Evolutionary conservation across 2,113 vertebrate species (phyloP).

Genomic region (Haemorhous mexicanus): DNA sequence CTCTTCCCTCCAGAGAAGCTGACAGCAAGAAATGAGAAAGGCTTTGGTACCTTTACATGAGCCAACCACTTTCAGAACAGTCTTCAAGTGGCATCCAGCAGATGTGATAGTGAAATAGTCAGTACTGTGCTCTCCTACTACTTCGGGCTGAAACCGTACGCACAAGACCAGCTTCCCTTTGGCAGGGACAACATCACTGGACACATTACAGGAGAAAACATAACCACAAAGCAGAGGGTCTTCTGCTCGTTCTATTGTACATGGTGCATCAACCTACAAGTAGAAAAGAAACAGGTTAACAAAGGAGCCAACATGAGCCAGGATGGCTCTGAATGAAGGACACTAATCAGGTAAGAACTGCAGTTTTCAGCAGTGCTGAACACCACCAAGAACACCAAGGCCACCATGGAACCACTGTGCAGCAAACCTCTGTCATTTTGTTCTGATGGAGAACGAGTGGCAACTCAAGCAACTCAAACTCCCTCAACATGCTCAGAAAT

Average conservation of each 20-base stretch:
- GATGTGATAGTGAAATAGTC: constrained; percentile 82
- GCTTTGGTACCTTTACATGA: constrained; percentile 79
- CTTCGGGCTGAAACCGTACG: constrained; percentile 78
- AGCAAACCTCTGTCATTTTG: not conserved
- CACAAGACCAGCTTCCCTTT: constrained; percentile 66
- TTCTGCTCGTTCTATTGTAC: constrained; percentile 70
- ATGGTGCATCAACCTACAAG: constrained; percentile 81
- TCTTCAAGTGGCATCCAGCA: constrained; percentile 70
- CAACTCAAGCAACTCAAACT: not conserved
- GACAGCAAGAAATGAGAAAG: not conserved
- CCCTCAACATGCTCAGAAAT: not conserved
- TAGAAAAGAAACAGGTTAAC: not conserved
- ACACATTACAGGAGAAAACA: constrained; percentile 77
- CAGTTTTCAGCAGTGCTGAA: not conserved
- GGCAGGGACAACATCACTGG: constrained; percentile 66
- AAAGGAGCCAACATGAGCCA: not conserved
- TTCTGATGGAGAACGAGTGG: not conserved
- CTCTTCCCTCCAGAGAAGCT: not conserved
- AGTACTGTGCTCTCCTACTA: constrained; percentile 74
- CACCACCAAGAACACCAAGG: not conserved
- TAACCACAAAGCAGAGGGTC: constrained; percentile 52
- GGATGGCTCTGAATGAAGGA: not conserved
- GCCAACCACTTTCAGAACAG: constrained; percentile 82
- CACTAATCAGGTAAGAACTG: not conserved
- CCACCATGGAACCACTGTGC: not conserved